Evolutionary conservation across 2,797 vertebrate genomes (phyloP), one percentile per base, ranked within the genome.

Genomic region (Vultur gryphus): DNA sequence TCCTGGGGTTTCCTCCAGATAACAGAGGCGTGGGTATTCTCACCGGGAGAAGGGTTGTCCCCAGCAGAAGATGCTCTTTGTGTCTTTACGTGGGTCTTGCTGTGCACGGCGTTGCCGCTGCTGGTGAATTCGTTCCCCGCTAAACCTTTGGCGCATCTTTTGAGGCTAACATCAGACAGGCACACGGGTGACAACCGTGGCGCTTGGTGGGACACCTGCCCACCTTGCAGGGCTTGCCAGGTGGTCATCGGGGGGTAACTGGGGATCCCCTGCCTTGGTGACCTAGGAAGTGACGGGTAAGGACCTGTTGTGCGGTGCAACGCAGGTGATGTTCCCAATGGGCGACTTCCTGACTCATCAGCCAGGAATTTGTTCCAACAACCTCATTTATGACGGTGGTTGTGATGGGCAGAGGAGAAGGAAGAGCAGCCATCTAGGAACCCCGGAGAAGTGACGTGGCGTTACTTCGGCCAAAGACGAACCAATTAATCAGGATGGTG

Each of bases 101-200:
- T 35, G 18, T 13, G 37, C 31, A 4, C 0, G 0, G 6, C 29
- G 71, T 43, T 69, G 49, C 29, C 14, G 4, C 31, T 46, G 64
- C 35, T n/a, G 54, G 28, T 29, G 4, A 59, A 33, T 52, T 59
- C 0, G 0, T 57, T 69, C 49, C 66, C 41, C 5, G 0, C 6
- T 26, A 35, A 78, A 46, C 55, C 64, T 52, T 26, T 29, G 84
- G 31, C 24, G 4, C 35, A 4, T 48, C 28, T 71, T 70, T 23
- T 18, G 62, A 18, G 16, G 25, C n/a, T 52, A 61, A 26, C 39
- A 12, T 18, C 19, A 16, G 80, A 12, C 33, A 25, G 66, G 49
- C 0, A 1, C 33, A 4, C 0, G 0, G 33, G 64, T 54, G 72
- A 85, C 59, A 85, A 0, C 31, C 28, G 52, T 7, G 28, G 39